A percentile compares a stretch with the other conserved stretches of the same genome.
Evolutionary conservation across 2,888 invertebrate species (phyloP).

Genomic region (Pristionchus arcanus): DNA sequence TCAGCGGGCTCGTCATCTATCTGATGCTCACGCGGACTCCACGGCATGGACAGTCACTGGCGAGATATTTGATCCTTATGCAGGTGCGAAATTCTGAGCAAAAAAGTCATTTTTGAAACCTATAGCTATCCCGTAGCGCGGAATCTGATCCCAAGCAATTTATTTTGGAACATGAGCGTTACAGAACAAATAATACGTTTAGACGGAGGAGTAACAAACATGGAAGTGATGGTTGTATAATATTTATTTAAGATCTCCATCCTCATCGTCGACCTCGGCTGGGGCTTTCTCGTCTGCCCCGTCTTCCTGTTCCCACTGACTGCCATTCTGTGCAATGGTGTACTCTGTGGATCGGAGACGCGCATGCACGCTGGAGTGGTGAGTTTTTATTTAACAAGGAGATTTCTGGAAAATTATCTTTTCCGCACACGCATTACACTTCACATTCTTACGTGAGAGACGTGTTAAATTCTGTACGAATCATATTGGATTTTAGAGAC

Average conservation of each 20-base stretch:
- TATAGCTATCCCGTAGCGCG: no score
- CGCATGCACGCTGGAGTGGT: not conserved
- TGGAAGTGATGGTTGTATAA: no score
- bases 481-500: no score
- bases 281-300: slow-evolving; percentile 8
- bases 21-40: not conserved
- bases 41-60: not conserved
- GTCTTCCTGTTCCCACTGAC: slow-evolving; percentile 8
- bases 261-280: not conserved
- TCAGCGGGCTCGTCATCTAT: not conserved
- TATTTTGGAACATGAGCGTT: no score
- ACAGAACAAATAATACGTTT: no score
- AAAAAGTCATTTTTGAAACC: no score
- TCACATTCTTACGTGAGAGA: no score
- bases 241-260: not conserved
- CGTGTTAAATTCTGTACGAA: no score
- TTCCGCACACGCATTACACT: no score
- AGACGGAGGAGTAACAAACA: no score
- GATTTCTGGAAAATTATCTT: no score
- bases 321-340: not conserved
- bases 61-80: not conserved
- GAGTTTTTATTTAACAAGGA: not conserved
- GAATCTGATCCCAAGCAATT: no score
- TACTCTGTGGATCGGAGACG: not conserved
- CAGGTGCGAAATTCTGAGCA: not conserved